A percentile compares a stretch with the other conserved stretches of the same genome.
Evolutionary conservation across 1,140 invertebrate genomes (phyloP).

Genomic region (Propsilocerus akamusi): DNA sequence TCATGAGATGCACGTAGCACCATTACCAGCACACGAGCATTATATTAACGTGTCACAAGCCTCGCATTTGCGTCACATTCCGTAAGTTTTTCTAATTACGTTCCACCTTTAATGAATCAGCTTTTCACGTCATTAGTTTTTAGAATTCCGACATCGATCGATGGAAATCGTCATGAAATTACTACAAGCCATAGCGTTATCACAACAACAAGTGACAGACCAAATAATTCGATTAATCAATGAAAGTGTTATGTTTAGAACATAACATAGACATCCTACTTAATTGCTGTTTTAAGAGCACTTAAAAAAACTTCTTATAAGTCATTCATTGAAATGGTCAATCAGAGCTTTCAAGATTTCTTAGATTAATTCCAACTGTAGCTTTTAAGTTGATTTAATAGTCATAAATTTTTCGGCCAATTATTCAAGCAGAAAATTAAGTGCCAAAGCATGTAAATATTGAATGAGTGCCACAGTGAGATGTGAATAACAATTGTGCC

Average conservation of each 20-base stretch:
- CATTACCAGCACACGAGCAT: constrained; percentile 3
- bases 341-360: too few species aligned
- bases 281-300: too few species aligned
- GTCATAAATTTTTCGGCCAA: too few species aligned
- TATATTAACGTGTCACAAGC: constrained; percentile 14
- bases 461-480: neutral
- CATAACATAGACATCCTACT: too few species aligned
- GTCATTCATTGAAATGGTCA: too few species aligned
- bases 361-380: too few species aligned
- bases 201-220: too few species aligned
- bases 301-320: too few species aligned
- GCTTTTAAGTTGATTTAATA: too few species aligned
- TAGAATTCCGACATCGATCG: constrained; percentile 1
- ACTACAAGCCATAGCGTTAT: neutral
- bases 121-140: neutral
- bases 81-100: neutral
- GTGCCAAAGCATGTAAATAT: constrained; percentile 2
- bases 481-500: constrained; percentile 1
- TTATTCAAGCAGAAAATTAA: too few species aligned
- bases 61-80: constrained; percentile 14
- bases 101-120: neutral
- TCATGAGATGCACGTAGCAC: constrained; percentile 4
- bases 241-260: too few species aligned
- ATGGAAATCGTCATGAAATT: neutral
- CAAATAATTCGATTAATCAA: too few species aligned